Evolutionary conservation across 1,140 invertebrate species (phyloP).

Genomic region (Drosophila burlai): DNA sequence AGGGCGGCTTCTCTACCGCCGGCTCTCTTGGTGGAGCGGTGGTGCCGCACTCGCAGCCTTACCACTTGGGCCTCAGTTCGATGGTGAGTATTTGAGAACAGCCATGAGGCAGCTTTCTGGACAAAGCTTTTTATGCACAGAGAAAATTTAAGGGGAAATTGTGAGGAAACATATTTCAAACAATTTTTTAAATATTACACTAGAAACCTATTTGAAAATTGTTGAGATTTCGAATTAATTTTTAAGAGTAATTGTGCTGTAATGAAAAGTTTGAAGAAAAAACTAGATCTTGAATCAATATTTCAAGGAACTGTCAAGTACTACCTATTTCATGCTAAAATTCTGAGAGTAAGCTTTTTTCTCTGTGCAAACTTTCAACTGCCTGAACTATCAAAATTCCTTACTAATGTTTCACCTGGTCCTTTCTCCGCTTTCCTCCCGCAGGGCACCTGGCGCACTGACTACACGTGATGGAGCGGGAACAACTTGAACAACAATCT

Average conservation of each 20-base stretch:
- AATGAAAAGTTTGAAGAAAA: background rate
- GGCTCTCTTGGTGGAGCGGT: conserved; percentile 83
- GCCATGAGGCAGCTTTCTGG: conserved; percentile 25
- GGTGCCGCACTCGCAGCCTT: conserved; percentile 85
- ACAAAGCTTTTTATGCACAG: conserved; percentile 27
- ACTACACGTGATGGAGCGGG: conserved; percentile 85
- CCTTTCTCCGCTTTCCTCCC: conserved; percentile 30
- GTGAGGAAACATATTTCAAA: background rate
- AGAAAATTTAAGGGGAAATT: background rate
- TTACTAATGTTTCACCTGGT: conserved; percentile 30
- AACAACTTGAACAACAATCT: conserved; percentile 85
- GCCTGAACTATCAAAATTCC: background rate
- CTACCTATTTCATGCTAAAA: too few species aligned
- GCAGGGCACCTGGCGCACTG: conserved; percentile 84
- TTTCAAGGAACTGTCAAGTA: too few species aligned
- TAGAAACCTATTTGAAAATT: background rate
- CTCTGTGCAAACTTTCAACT: conserved; percentile 11
- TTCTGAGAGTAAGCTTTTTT: background rate
- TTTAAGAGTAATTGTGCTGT: background rate
- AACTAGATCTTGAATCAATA: rapidly evolving
- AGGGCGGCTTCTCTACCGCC: conserved; percentile 84
- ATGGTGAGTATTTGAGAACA: conserved; percentile 76
- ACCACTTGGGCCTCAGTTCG: conserved; percentile 84
- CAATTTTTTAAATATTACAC: background rate
- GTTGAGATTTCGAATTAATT: background rate